A percentile compares a stretch with the other conserved stretches of the same genome.
Evolutionary conservation across 2,113 vertebrate genomes (phyloP).

Genomic region (Triplophysa siluroides): DNA sequence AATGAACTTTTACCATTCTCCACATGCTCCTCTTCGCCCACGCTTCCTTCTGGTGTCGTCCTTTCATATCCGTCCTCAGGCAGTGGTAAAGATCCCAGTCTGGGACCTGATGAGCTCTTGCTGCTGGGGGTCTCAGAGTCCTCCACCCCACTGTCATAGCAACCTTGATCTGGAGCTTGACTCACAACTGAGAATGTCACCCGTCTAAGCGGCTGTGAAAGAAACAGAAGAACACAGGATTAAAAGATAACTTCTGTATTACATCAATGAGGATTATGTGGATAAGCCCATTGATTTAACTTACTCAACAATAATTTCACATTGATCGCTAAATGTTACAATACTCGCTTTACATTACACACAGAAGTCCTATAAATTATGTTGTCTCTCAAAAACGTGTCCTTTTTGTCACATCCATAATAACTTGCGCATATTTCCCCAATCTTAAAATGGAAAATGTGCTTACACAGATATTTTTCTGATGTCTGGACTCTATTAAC

Average conservation of each 20-base stretch:
- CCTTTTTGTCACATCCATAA: too few relatives aligned
- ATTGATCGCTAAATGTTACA: background rate
- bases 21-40: slow-evolving; percentile 95
- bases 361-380: too few relatives aligned
- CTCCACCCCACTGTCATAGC: slow-evolving; percentile 94
- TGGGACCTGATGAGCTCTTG: slow-evolving; percentile 92
- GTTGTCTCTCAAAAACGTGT: too few relatives aligned
- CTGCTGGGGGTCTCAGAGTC: slow-evolving; percentile 97
- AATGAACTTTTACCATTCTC: slow-evolving; percentile 82
- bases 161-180: slow-evolving; percentile 91
- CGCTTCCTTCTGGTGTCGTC: slow-evolving; percentile 94
- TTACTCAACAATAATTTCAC: slow-evolving; percentile 1
- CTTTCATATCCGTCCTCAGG: slow-evolving; percentile 95
- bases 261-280: slow-evolving; percentile 24
- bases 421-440: too few relatives aligned
- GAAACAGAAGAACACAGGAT: slow-evolving; percentile 30
- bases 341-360: too few relatives aligned
- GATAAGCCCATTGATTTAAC: background rate
- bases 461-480: too few relatives aligned
- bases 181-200: slow-evolving; percentile 96
- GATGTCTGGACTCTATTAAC: too few relatives aligned
- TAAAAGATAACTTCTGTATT: background rate
- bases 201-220: slow-evolving; percentile 87
- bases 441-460: too few relatives aligned
- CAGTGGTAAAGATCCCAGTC: slow-evolving; percentile 88